phyloP scores from a whole-genome alignment of 2,888 invertebrate species.

The Eilema griseolum region DNA sequence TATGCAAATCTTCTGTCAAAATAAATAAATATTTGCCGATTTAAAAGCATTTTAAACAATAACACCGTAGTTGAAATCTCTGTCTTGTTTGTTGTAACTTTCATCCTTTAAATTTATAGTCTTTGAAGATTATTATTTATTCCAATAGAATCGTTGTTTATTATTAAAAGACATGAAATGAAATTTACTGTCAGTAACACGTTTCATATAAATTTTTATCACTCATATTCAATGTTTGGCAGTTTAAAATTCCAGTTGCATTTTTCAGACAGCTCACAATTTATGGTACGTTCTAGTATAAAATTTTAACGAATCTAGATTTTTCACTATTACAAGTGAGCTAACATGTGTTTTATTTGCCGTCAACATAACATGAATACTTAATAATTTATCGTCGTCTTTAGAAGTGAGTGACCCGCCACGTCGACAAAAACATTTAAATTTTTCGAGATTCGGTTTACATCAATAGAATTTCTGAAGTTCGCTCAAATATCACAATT shows the following conservation, averaged over 20 bases:
- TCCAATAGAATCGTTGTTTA: too few relatives aligned
- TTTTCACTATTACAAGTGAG: neutral
- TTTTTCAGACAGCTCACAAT: neutral
- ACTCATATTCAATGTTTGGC: neutral
- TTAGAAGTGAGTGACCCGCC: constrained; percentile 8
- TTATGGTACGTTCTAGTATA: neutral
- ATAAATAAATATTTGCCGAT: too few relatives aligned
- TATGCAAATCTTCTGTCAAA: too few relatives aligned
- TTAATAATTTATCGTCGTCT: constrained; percentile 16
- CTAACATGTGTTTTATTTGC: neutral
- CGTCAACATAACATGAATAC: neutral
- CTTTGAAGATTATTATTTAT: neutral
- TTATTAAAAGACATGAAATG: neutral
- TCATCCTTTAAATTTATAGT: too few relatives aligned
- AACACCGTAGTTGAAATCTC: too few relatives aligned
- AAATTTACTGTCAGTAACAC: neutral
- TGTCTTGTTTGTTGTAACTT: too few relatives aligned
- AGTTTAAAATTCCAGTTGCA: neutral
- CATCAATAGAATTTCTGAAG: constrained; percentile 10
- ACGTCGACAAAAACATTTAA: constrained; percentile 9
- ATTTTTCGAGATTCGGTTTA: constrained; percentile 16
- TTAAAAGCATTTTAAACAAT: too few relatives aligned
- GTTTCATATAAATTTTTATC: neutral
- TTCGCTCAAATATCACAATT: constrained; percentile 20
- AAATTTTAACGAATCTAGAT: neutral